Evolutionary conservation across 1,140 invertebrate genomes (phyloP).

Genomic region (Eumeta japonica): DNA sequence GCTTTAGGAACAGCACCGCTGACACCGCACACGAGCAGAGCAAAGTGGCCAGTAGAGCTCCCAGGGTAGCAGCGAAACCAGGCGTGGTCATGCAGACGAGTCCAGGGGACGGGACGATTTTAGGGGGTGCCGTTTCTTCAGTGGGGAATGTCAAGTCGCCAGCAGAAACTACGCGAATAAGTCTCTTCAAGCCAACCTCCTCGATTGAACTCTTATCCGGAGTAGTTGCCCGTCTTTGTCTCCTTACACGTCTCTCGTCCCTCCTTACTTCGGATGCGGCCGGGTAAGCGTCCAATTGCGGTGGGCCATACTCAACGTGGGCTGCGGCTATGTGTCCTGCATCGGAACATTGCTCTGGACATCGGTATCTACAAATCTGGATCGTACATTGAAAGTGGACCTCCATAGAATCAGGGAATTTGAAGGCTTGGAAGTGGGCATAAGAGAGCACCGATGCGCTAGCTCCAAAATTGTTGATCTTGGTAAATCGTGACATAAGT

Average conservation of each 20-base stretch:
- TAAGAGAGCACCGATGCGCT: conserved; percentile 89
- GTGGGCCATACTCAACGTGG: conserved; percentile 69
- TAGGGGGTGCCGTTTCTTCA: conserved; percentile 60
- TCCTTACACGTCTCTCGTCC: conserved; percentile 70
- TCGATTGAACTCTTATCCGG: no score
- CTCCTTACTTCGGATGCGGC: conserved; percentile 65
- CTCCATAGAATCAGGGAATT: conserved; percentile 95
- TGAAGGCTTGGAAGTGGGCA: conserved; percentile 93
- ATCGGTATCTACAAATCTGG: conserved; percentile 90
- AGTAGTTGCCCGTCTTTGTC: conserved; percentile 61
- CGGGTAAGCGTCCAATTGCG: conserved; percentile 67
- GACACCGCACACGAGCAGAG: conserved; percentile 81
- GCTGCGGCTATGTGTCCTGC: conserved; percentile 52
- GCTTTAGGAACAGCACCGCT: conserved; percentile 76
- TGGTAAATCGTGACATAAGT: conserved; percentile 90
- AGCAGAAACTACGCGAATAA: conserved; percentile 82
- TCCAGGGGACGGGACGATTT: conserved; percentile 70
- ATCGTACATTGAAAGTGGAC: conserved; percentile 96
- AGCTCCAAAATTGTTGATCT: conserved; percentile 93
- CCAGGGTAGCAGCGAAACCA: conserved; percentile 80
- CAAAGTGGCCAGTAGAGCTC: conserved; percentile 76
- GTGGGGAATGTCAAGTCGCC: conserved; percentile 82
- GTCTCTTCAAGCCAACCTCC: conserved; percentile 80
- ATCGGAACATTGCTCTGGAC: conserved; percentile 85
- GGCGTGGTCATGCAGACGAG: conserved; percentile 91